Conservation (phyloP, 2,888 invertebrate genomes). For the Perithous albicinctus region DNA sequence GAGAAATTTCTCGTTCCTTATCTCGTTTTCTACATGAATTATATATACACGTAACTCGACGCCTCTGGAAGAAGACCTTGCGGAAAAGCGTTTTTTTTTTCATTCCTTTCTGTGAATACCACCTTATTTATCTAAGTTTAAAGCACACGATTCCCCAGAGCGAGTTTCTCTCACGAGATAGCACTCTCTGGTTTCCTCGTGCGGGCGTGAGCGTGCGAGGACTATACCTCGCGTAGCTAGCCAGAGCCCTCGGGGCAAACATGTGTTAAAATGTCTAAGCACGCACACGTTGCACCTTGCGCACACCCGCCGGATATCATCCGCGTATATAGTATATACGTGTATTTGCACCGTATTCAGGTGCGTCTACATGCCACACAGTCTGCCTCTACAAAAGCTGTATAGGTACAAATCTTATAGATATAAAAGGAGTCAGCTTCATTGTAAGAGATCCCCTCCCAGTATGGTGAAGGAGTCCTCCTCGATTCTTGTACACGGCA, state of each 20-base stretch:
- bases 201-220: constrained; percentile 47
- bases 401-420: constrained; percentile 19
- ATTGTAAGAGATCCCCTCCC: no score
- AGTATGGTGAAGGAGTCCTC: no score
- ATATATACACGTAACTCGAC: constrained; percentile 57
- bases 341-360: constrained; percentile 22
- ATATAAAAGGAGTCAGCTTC: no score
- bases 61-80: constrained; percentile 35
- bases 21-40: constrained; percentile 50
- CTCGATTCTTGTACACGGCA: no score
- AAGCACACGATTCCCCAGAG: constrained; percentile 56
- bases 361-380: constrained; percentile 3
- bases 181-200: constrained; percentile 53
- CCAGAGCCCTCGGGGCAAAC: constrained; percentile 42
- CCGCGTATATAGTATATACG: background rate
- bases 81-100: constrained; percentile 32
- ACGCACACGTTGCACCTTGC: constrained; percentile 60
- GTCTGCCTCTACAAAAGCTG: background rate
- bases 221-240: constrained; percentile 9
- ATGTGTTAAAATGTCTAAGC: constrained; percentile 59
- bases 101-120: constrained; percentile 32
- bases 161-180: constrained; percentile 66
- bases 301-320: constrained; percentile 41
- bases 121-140: constrained; percentile 53
- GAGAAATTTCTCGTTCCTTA: constrained; percentile 54